Percentiles rank a stretch among this genome's conserved stretches.
phyloP scores from a whole-genome alignment of 2,113 vertebrate genomes.

The Bos javanicus region DNA sequence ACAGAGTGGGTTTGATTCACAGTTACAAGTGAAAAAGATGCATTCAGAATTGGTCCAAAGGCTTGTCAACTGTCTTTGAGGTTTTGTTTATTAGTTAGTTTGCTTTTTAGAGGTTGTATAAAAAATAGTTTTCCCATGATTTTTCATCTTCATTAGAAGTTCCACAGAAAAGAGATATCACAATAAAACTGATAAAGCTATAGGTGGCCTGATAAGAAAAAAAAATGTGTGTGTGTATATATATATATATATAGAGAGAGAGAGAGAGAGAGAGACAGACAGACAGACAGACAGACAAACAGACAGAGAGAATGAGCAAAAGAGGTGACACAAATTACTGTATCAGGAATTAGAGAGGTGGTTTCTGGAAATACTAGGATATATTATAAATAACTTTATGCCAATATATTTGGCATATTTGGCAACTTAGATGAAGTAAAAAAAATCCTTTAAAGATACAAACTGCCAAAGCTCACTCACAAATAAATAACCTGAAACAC shows the following conservation, averaged over 20 bases:
- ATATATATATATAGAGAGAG: not conserved
- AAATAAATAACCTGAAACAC: not conserved
- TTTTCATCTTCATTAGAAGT: not conserved
- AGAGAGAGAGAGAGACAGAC: rapidly evolving
- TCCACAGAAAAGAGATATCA: not conserved
- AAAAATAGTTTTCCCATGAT: not conserved
- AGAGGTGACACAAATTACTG: not conserved
- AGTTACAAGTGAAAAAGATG: not conserved
- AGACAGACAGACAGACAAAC: rapidly evolving
- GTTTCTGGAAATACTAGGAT: not conserved
- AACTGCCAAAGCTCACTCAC: not conserved
- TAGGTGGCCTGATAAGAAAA: not conserved
- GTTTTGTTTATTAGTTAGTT: not conserved
- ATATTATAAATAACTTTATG: not conserved
- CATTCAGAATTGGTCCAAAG: not conserved
- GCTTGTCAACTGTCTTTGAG: not conserved
- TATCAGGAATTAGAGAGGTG: not conserved
- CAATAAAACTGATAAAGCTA: not conserved
- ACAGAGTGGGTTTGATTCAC: not conserved
- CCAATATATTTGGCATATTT: not conserved
- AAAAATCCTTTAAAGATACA: not conserved
- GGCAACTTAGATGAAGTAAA: not conserved
- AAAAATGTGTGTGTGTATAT: not conserved
- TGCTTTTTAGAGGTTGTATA: not conserved
- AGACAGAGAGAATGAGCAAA: not conserved